These are phyloP conservation scores for Peromyscus polionotus DNA, from an alignment of 2,113 vertebrate genomes.

Conservation along the genomic window DNA sequence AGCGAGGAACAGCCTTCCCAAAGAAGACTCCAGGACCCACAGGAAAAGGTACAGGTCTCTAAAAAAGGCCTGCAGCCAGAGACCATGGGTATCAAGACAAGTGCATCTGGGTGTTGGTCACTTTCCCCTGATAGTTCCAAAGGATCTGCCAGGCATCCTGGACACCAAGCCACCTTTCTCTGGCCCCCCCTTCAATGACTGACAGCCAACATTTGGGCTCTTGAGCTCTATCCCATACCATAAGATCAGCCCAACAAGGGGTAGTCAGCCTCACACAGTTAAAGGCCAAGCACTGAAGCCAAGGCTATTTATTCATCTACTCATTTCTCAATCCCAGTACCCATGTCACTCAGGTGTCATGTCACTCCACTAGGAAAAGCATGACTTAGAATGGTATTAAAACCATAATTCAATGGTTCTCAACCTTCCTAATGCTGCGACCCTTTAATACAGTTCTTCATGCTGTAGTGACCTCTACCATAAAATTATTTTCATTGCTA, in stretches of 20 bases:
- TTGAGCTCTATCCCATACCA: background rate
- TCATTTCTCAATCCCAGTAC: background rate
- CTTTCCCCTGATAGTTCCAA: background rate
- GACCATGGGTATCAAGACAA: background rate
- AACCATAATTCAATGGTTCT: background rate
- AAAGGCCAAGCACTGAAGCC: background rate
- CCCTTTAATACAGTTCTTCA: background rate
- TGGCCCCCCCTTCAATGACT: background rate
- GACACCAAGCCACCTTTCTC: background rate
- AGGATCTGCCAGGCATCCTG: background rate
- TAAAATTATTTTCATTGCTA: background rate
- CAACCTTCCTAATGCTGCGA: background rate
- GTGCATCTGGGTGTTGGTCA: background rate
- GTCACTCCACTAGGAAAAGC: background rate
- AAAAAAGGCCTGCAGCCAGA: background rate
- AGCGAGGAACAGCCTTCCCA: background rate
- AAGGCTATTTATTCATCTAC: background rate
- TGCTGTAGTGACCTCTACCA: background rate
- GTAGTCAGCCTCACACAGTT: background rate
- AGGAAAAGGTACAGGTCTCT: background rate
- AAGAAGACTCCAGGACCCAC: fast-evolving
- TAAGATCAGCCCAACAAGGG: background rate
- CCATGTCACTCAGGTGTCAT: background rate
- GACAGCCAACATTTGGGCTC: background rate
- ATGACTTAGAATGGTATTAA: background rate